Evolutionary conservation across 2,113 vertebrate species (phyloP), one percentile per base, ranked within the genome.

Genomic region (Fulmarus glacialis): DNA sequence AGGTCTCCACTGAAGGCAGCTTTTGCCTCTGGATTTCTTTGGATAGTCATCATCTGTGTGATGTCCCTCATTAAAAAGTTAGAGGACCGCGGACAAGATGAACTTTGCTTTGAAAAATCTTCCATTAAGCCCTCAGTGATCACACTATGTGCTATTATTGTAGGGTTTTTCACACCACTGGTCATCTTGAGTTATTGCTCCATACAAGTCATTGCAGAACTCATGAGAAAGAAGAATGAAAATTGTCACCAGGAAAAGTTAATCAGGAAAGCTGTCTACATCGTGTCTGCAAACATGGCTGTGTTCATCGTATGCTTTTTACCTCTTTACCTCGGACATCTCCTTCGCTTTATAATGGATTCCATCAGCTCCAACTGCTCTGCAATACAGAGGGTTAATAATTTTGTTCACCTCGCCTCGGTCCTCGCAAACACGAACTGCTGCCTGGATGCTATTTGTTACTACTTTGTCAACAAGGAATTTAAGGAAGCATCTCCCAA

Each of bases 301-400:
- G 89, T 97, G 38, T 98, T 98, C 40, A 47, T 97, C 17, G 0
- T 98, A 4, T 98, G 98, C 53, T 98, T 98, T 88, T 81, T 97
- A 6, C 98, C 97, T 14, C 64, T 98, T 40, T 95, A 98, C 36
- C 11, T 97, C 0, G 95, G 97, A 26, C 95, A 97, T 18, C 53
- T 98, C 23, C 68, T 97, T 27, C 96, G 74, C 68, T 97, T 96
- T 29, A 0, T 97, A 19, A 16, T 91, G 73, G 89, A 96, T 27
- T 77, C 64, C 17, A 3, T 7, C 18, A 26, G 66, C 5, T 64
- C 88, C 7, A 27, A 53, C 60, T 97, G 97, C 63, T 48, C 74
- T 21, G 53, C 67, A 1, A 72, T 96, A 63, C 55, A 68, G 45
- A 52, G 24, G 3, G 30, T 92, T 4, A 90, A 94, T 13, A 72